Base-by-base conservation (phyloP, 2,888 invertebrate genomes). In the Euproctis similis region DNA sequence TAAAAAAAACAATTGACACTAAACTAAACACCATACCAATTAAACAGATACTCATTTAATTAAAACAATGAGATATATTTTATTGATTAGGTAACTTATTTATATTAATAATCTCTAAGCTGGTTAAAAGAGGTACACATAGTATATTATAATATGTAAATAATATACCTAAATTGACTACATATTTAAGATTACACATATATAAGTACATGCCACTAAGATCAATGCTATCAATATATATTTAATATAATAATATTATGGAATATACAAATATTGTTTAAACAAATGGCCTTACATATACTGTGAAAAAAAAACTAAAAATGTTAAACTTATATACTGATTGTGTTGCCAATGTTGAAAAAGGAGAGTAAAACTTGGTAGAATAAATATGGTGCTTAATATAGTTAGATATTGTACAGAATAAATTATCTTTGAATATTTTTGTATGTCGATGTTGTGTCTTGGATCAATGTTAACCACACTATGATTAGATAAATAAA, bases 381-480 rank as follows among this genome's bases (percentile, higher is more conserved):
- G 66, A 72, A 73, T 73, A 66, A 74, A 69, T 68, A 78, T 81
- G 84, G 84, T 84, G 84, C 84, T 84, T 81, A 66, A 60, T 62
- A 77, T 78, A 81, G 78, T 76, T 82, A 82, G 81, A 71, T 66
- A 59, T 68, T 84, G 84, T 84, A 84, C 81, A 82, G 82, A 84
- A 82, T 81, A 76, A 84, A 84, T 82, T 80, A 49, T 68, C 66
- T 63, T 68, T 66, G 61, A 48, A 68, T 77, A 77, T 76, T 78
- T 74, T 78, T 77, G 59, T 74, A 76, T 68, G 56, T 56, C 56
- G 55, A 61, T 66, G 44, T 64, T 62, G 59, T 63, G 50, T 64
- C 58, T 56, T 40, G 22, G 39, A 46, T 42, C 41, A 34, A 47
- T 46, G 34, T 41, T 53, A 42, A 39, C 42, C 36, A 41, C 36